Evolutionary conservation across 2,888 invertebrate species (phyloP), one percentile per base, ranked within the genome.

Genomic region (Leucania comma): DNA sequence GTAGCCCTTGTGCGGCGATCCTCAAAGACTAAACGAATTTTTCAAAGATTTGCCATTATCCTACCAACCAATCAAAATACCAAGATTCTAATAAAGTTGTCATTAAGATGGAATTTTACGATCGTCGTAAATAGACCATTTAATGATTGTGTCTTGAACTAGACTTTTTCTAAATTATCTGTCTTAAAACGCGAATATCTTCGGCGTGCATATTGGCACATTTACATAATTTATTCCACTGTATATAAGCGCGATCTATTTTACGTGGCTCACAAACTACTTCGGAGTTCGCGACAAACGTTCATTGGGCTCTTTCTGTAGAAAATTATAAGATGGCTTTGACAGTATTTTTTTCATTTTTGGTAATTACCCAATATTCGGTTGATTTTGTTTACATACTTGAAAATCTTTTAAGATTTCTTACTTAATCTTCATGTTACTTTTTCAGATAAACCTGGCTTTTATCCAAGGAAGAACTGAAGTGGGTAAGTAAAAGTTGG

Each of bases 181-280:
- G 51, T 46, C 51, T 29, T 32, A 54, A 72, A 72, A 74, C 46
- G n/a, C 29, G 48, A 78, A 67, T 72, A 64, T 71, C 68, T 62
- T 78, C 51, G 60, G 61, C 83, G 62, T 78, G 82, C 75, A 71
- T 60, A 79, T 54, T 77, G 29, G 29, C 50, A 29, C 12, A 81
- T 81, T 80, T 56, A 66, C 75, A 81, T 83, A 80, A 78, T 81
- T 68, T 78, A 81, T 82, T 72, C 79, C 58, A 67, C 79, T n/a
- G 74, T 86, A 86, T 86, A 86, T 85, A 86, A 85, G 79, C 82
- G 46, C 75, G 61, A 68, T 53, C 54, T 75, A 61, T 76, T 80
- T 70, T 50, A 60, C 63, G 51, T 71, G 63, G 53, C 53, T 77
- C 79, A 79, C 77, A 75, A 81, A 71, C 78, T 81, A 80, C 75